Percentiles rank a stretch among this genome's conserved stretches.
Evolutionary conservation across 2,113 vertebrate genomes (phyloP).

Genomic region (Pyrgilauda ruficollis): DNA sequence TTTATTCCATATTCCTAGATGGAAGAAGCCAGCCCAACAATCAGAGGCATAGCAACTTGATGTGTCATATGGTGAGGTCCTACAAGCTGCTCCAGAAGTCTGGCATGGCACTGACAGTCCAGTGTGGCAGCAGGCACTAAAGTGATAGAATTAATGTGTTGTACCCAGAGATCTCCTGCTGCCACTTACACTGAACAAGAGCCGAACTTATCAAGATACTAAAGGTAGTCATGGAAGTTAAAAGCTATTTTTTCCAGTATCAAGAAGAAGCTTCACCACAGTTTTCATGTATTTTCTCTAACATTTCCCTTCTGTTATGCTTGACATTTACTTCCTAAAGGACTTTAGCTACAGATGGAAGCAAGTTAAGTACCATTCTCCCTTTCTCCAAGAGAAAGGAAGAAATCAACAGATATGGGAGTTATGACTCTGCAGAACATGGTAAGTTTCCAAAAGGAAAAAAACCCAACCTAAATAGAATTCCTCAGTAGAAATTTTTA

Average conservation of each 20-base stretch:
- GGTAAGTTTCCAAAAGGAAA: background rate
- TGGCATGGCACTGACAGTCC: background rate
- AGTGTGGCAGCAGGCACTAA: background rate
- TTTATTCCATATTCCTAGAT: slow-evolving; percentile 24
- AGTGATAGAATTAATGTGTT: background rate
- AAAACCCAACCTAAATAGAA: background rate
- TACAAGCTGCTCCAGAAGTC: background rate
- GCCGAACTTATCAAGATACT: background rate
- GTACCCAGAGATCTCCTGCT: background rate
- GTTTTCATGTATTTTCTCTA: background rate
- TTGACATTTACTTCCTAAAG: background rate
- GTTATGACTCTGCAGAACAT: background rate
- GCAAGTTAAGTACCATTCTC: background rate
- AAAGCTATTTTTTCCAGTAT: background rate
- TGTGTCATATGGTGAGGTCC: background rate
- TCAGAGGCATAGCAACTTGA: background rate
- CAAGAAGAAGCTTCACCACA: background rate
- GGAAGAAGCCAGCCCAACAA: background rate
- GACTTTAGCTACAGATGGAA: background rate
- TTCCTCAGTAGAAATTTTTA: background rate
- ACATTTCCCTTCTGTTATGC: background rate
- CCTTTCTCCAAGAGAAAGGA: background rate
- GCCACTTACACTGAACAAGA: background rate
- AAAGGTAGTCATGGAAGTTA: background rate
- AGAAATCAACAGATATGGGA: background rate